phyloP scores from a whole-genome alignment of 2,113 vertebrate species.

The Gorilla gorilla region DNA sequence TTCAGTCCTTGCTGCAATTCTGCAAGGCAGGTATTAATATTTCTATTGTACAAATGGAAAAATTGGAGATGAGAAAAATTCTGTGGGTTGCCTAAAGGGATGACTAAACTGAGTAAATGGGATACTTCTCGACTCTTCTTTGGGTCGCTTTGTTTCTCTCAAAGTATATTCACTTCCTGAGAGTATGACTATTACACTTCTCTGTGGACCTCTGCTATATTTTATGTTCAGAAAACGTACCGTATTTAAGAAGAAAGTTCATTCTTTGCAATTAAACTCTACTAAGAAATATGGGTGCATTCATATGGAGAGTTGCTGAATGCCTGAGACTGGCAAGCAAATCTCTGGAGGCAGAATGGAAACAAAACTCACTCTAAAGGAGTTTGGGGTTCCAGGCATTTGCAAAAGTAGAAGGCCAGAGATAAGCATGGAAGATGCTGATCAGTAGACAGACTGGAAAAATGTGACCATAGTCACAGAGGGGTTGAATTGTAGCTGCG shows the following conservation, averaged over 20 bases:
- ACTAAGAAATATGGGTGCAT: not conserved
- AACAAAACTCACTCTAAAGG: not conserved
- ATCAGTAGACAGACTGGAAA: not conserved
- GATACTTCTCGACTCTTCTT: not conserved
- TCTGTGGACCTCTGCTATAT: not conserved
- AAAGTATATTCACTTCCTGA: not conserved
- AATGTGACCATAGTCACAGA: not conserved
- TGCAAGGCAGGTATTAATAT: not conserved
- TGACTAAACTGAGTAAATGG: not conserved
- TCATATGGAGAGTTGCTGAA: not conserved
- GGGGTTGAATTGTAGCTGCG: not conserved
- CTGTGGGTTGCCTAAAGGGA: not conserved
- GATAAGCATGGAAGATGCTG: not conserved
- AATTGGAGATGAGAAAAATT: not conserved
- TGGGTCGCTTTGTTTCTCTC: not conserved
- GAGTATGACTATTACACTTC: not conserved
- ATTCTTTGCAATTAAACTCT: not conserved
- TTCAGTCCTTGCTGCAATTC: not conserved
- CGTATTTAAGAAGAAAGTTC: conserved; percentile 9
- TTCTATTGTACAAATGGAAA: not conserved
- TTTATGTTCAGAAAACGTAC: not conserved
- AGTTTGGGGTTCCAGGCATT: not conserved
- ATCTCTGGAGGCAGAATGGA: not conserved
- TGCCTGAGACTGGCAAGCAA: not conserved
- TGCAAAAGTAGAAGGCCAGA: not conserved